These are phyloP conservation scores for Rhamphomyia laevipes DNA, from an alignment of 2,888 invertebrate genomes.

Conservation along the genomic window DNA sequence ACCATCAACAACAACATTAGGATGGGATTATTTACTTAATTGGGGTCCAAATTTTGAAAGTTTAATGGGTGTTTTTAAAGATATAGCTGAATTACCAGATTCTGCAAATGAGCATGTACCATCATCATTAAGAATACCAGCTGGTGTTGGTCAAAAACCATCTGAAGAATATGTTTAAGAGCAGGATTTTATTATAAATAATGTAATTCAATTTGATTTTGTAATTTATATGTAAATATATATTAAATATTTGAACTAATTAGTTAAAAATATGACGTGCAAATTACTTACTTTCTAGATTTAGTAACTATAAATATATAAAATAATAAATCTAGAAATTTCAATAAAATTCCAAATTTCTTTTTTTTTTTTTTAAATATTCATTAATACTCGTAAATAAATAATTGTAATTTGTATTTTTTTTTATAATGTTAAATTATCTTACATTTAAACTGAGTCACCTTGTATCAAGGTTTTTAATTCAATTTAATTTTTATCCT, in stretches of 20 bases:
- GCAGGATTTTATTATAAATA: background rate
- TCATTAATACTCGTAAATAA: no score
- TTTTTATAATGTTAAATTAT: background rate
- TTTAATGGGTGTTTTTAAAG: conserved; percentile 90
- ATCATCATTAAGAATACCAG: conserved; percentile 61
- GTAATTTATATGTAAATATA: background rate
- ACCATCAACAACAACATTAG: conserved; percentile 64
- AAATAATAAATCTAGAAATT: no score
- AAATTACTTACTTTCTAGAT: no score
- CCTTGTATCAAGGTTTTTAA: conserved; percentile 37
- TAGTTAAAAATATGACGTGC: no score
- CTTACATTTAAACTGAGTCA: conserved; percentile 17
- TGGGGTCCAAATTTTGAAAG: conserved; percentile 96
- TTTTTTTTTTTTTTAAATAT: no score
- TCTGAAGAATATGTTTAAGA: conserved; percentile 79
- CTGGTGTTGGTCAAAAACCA: conserved; percentile 58
- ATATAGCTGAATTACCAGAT: conserved; percentile 90
- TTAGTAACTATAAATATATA: no score
- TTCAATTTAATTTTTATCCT: no score
- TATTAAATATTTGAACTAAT: background rate
- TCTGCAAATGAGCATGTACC: conserved; percentile 61
- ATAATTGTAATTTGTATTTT: no score
- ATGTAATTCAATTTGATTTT: no score
- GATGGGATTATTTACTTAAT: conserved; percentile 89
- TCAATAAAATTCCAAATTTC: no score